A percentile compares a stretch with the other conserved stretches of the same genome.
phyloP scores from a whole-genome alignment of 2,113 vertebrate genomes.

The Crotophaga sulcirostris region DNA sequence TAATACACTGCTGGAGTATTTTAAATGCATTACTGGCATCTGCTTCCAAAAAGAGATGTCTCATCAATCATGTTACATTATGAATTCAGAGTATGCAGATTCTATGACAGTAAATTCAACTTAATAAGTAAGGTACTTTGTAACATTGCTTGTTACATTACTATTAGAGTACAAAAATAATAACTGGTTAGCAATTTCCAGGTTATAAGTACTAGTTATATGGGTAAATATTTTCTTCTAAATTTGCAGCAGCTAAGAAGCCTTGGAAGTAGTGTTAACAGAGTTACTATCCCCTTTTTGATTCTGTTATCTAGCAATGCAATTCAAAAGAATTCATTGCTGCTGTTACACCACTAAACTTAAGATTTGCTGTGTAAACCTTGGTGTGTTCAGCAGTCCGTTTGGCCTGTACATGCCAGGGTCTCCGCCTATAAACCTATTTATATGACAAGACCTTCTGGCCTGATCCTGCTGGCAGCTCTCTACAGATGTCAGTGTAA shows the following conservation, averaged over 20 bases:
- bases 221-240: constrained; percentile 39
- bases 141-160: constrained; percentile 26
- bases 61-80: constrained; percentile 61
- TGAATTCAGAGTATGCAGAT: constrained; percentile 47
- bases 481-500: background rate
- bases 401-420: background rate
- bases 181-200: constrained; percentile 21
- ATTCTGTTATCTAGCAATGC: background rate
- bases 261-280: background rate
- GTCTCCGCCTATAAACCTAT: background rate
- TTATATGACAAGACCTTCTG: background rate
- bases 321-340: background rate
- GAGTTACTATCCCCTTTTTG: background rate
- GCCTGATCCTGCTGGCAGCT: background rate
- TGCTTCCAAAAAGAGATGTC: constrained; percentile 58
- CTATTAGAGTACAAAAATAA: constrained; percentile 58
- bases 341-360: background rate
- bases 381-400: background rate
- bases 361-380: background rate
- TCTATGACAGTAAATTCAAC: constrained; percentile 52
- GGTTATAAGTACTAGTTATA: background rate
- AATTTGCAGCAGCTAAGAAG: constrained; percentile 10
- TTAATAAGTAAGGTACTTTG: constrained; percentile 48
- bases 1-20: constrained; percentile 38
- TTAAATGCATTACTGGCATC: constrained; percentile 55